Base-by-base conservation (phyloP, 2,888 invertebrate species). In the Nomada hirtipes region DNA sequence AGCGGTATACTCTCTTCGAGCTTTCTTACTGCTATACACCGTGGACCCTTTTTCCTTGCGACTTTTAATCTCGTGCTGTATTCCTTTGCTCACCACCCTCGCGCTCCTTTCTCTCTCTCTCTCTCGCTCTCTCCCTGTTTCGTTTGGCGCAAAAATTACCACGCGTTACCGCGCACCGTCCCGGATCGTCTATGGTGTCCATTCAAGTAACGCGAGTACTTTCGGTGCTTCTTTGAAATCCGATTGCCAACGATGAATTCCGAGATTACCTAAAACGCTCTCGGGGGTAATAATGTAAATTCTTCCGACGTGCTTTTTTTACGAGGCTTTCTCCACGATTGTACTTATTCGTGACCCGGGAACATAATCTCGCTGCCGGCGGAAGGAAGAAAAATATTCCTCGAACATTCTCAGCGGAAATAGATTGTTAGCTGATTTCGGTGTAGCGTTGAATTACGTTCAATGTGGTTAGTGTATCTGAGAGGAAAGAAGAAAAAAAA, bases 41-140 rank as follows among this genome's bases (percentile, higher is more conserved):
- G 59, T 67, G 67, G 59, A 76, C 79, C 60, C 57, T 63, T 79
- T 75, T 70, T 55, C 71, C 77, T 67, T 63, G 75, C 59, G 87
- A 90, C 88, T 90, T 90, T 91, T 92, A 92, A 92, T 91, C 91
- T 87, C 77, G 36, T 88, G 87, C 87, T 82, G 87, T 86, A 79
- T 85, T 84, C 83, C 85, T 84, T 84, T 84, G 78, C 69, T 61
- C 78, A 18, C 65, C 76, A 53, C 69, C 68, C 60, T 57, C 68
- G 7, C 73, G 2, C 42, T 65, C 42, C 55, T 65, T 52, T 18
- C 20, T 53, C 26, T 52, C 75, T 36, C 26, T 52, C 75, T 23
- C 53, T n/a, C 1, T n/a, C n/a, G 2, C 11, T 13, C 20, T 55
- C 63, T 53, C 52, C 50, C 47, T n/a, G 13, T 36, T 26, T 55